Base-by-base conservation (phyloP, 1,140 invertebrate species). In the Hyphantria cunea region DNA sequence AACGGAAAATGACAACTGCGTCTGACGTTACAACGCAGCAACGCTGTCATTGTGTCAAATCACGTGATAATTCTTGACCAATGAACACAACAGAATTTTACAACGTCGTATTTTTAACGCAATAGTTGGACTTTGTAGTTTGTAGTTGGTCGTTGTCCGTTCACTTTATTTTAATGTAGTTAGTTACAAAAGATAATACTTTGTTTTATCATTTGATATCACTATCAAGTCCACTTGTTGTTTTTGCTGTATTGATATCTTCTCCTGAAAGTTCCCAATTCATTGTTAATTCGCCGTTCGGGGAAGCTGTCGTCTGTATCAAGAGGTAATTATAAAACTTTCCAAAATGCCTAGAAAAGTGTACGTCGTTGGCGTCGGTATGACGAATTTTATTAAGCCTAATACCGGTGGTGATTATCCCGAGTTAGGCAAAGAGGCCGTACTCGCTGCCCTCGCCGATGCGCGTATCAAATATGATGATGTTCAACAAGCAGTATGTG, bases 301-400 rank as follows among this genome's bases (percentile, higher is more conserved):
- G 62, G 48, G 60, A 55, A 60, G 32, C 64, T 48, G 65, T 52
- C 65, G 50, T 71, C 73, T 65, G 41, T 53, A 52, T 65, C 67
- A 67, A 71, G 86, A 89, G 86, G 86, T 87, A 86, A 86, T 78
- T 85, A 86, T 84, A 65, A 56, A 65, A 9, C 60, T 69, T 74
- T 71, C 52, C 65, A 86, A 80, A 80, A 90, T 89, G 86, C 63
- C 74, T 82, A 84, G 71, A 72, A 92, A 91, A 87, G 97, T 99
- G 25, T 99, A 95, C 90, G 97, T 99, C 56, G 93, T 99, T 70
- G 98, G 98, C 64, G 98, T 99, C 70, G 98, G 98, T 56, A 99
- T 99, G 98, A 99, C 98, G 15, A 99, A 93, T 81, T 92, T 92
- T 69, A 84, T 93, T 64, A 99, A 99, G 88, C 98, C 98, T 42